Conservation (phyloP, 2,888 invertebrate species). For the Lapara coniferarum region DNA sequence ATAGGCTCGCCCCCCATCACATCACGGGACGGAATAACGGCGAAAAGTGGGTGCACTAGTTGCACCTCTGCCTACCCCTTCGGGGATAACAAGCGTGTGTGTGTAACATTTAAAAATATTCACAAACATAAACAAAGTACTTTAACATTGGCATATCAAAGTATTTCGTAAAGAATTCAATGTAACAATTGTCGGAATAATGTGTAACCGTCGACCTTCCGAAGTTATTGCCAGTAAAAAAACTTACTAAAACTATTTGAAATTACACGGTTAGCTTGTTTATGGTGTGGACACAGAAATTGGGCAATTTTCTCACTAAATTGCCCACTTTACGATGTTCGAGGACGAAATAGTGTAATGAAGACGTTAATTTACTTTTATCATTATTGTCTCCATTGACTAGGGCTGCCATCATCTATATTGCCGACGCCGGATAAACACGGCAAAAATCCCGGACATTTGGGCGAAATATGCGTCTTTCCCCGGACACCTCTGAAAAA, state of each 20-base stretch:
- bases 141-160: conserved; percentile 9
- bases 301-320: conserved; percentile 62
- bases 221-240: conserved; percentile 37
- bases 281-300: conserved; percentile 50
- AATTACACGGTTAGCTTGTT: conserved; percentile 60
- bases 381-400: background rate
- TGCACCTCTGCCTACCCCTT: no score
- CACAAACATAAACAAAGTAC: background rate
- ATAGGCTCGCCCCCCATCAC: no score
- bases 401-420: no score
- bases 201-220: conserved; percentile 32
- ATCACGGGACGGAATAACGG: no score
- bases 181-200: conserved; percentile 26
- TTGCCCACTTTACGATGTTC: conserved; percentile 66
- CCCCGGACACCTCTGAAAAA: no score
- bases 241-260: conserved; percentile 57
- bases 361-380: conserved; percentile 44
- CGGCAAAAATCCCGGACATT: no score
- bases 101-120: no score
- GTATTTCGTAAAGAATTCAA: conserved; percentile 15
- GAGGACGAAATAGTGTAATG: conserved; percentile 68
- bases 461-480: no score
- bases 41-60: no score
- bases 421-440: no score
- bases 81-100: no score